Evolutionary conservation across 2,888 invertebrate genomes (phyloP), one percentile per base, ranked within the genome.

Genomic region (Rhamnusium bicolor): DNA sequence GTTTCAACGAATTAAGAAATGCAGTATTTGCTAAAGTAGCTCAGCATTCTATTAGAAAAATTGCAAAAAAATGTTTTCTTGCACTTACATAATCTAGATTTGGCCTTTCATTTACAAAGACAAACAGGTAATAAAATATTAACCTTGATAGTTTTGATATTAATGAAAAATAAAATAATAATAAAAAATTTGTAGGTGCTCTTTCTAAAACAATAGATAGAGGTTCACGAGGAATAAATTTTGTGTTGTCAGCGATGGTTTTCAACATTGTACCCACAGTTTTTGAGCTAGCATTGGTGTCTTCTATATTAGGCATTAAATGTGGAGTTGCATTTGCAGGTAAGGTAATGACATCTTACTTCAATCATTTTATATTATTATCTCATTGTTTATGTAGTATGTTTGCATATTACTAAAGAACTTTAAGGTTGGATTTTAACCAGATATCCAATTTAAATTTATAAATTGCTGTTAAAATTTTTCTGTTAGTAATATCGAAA

Each of bases 11-110:
- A 90, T 88, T 99, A 16, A 90, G 99, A 40, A 99, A 99, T 90
- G 99, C 99, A 0, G 97, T 99, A 56, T 99, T 99, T 89, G 98
- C 98, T 1, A 94, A 93, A 86, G 99, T 99, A 5, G 98, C 99
- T 0, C 99, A 99, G 86, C 95, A 96, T 88, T 99, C 99, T 16
- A 98, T 99, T 79, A 90, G 99, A 62, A 93, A 93, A 88, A 95
- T 99, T 73, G 98, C 99, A 0, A 94, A 93, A n/a, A 86, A 97
- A 97, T 87, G 98, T 99, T 32, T 99, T 99, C 88, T 89, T 94
- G 24, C 99, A 99, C 89, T 90, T 99, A 68, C 99, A 99, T 88
- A 95, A 94, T 84, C 90, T 99, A 79, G 99, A 99, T 89, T 91
- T 99, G 74, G 91, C 93, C 75, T 99, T 99, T 89, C 99, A 99